Base-by-base conservation (phyloP, 1,140 invertebrate genomes). In the Hestina assimilis region DNA sequence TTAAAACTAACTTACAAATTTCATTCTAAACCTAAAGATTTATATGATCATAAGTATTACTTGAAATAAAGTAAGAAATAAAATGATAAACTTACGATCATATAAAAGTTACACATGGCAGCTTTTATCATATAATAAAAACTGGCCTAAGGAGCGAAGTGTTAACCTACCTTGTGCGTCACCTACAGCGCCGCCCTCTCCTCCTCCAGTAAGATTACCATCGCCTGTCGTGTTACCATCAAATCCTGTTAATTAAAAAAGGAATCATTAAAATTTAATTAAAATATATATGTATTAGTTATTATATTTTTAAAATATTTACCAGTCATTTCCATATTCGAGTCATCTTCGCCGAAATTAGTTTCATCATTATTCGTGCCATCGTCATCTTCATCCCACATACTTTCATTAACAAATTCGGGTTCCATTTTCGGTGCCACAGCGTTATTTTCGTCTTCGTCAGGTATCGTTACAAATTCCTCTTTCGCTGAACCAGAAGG, bases 291-390 rank as follows among this genome's bases (percentile, higher is more conserved):
- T n/a, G 14, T 3, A 17, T 17, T 3, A 38, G 9, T 3, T 2
- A 31, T 14, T 2, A 12, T 4, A 3, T 5, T 15, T 15, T 9
- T 7, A 19, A 24, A 45, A 58, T 64, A 77, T 69, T 72, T 76
- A 90, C 89, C 89, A 79, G 87, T 77, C 89, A 90, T 90, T 80
- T 90, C 89, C 81, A 90, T 86, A 79, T 90, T 90, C 15, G 87
- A 89, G 70, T 89, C 87, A 52, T 90, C 89, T 81, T 90, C 89
- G 70, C 87, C 89, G 62, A 89, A 90, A 73, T 87, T 90, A 12
- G 85, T 89, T 75, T 90, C 89, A 65, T 89, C 87, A 69, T 89
- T 89, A 63, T 89, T 89, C 20, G 89, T 75, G 63, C 87, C 89
- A 65, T 89, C 89, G 43, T 89, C 89, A 63, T 89, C 89, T 63